These are phyloP conservation scores for Ascaphus truei DNA, from an alignment of 2,113 vertebrate genomes.

Conservation along the genomic window DNA sequence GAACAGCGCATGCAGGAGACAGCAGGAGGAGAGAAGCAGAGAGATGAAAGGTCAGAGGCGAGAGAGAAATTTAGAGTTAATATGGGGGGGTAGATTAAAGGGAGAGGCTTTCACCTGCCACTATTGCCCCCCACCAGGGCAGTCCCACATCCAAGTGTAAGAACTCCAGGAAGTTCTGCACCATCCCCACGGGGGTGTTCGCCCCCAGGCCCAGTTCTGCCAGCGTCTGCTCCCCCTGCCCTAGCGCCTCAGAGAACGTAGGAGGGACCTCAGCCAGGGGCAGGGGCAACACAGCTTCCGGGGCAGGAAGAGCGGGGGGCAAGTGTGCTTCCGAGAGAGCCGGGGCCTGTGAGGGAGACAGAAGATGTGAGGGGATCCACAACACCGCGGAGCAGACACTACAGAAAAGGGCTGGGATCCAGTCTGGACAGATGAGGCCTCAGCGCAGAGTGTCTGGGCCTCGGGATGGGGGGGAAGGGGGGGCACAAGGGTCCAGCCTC, in stretches of 20 bases:
- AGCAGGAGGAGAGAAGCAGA: no score
- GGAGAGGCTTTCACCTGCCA: constrained; percentile 59
- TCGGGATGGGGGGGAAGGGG: no score
- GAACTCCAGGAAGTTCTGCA: constrained; percentile 77
- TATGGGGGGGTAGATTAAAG: no score
- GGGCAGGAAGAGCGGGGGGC: constrained; percentile 37
- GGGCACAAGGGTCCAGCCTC: no score
- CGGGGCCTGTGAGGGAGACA: constrained; percentile 36
- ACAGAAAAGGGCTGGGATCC: no score
- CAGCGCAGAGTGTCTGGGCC: no score
- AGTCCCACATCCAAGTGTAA: constrained; percentile 74
- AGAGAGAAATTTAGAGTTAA: no score
- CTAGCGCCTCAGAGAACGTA: constrained; percentile 38
- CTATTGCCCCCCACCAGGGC: constrained; percentile 89
- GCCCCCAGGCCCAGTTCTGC: constrained; percentile 69
- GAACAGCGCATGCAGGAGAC: no score
- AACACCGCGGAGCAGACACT: no score
- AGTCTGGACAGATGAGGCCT: no score
- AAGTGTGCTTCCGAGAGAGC: constrained; percentile 37
- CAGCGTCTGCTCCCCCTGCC: constrained; percentile 63
- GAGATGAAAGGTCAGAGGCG: no score
- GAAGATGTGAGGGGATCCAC: no score
- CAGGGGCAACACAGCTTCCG: constrained; percentile 43
- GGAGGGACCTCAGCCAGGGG: constrained; percentile 47
- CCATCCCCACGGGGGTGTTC: constrained; percentile 75